Percentiles rank a stretch among this genome's conserved stretches.
Conservation (phyloP, 2,113 vertebrate genomes). For the Gambusia holbrooki region DNA sequence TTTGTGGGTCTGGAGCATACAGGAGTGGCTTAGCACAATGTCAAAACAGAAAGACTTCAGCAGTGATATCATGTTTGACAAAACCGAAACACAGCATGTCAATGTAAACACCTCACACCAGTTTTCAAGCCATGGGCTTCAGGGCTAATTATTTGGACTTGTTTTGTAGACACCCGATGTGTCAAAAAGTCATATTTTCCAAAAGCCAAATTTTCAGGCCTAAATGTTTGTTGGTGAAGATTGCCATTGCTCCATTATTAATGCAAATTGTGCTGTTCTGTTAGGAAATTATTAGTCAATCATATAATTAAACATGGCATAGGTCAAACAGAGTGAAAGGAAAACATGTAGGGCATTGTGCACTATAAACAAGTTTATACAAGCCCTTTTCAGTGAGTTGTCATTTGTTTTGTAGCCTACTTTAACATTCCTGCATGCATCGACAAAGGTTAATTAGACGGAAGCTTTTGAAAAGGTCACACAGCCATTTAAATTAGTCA, state of each 20-base stretch:
- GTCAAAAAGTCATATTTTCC: too few relatives aligned
- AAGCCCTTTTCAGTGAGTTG: constrained; percentile 19
- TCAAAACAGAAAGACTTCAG: too few relatives aligned
- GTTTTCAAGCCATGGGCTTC: too few relatives aligned
- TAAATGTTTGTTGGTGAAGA: neutral
- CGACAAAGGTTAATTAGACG: constrained; percentile 77
- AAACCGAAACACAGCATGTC: too few relatives aligned
- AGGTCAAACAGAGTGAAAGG: neutral
- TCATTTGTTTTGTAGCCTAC: constrained; percentile 36
- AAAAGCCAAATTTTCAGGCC: neutral
- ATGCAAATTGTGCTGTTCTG: neutral
- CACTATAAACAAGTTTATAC: constrained; percentile 37
- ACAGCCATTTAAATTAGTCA: constrained; percentile 70
- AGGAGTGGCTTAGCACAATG: too few relatives aligned
- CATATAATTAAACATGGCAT: neutral
- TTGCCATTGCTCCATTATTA: neutral
- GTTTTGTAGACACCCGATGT: too few relatives aligned
- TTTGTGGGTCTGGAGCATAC: too few relatives aligned
- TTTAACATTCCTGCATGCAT: constrained; percentile 55
- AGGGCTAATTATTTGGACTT: too few relatives aligned
- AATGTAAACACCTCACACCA: too few relatives aligned
- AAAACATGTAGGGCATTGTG: constrained; percentile 2
- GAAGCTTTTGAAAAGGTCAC: constrained; percentile 73
- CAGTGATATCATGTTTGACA: too few relatives aligned
- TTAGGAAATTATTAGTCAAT: neutral